Evolutionary conservation across 2,113 vertebrate genomes (phyloP).

Genomic region (Okapia johnstoni): DNA sequence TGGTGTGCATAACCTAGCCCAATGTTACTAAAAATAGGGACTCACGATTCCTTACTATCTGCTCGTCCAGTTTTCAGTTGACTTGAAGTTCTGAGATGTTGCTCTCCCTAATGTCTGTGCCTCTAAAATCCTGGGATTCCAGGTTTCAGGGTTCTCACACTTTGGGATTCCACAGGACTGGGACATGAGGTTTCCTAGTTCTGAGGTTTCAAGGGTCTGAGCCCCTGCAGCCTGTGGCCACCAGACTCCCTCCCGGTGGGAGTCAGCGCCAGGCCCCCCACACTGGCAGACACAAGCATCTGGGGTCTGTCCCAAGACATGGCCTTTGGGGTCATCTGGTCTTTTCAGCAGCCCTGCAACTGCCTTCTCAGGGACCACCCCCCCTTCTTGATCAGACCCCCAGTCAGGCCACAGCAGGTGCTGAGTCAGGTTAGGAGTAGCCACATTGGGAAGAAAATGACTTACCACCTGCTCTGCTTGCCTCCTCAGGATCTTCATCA

Average conservation of each 20-base stretch:
- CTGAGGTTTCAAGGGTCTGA: not conserved
- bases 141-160: not conserved
- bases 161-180: not conserved
- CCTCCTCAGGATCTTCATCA: conserved; percentile 91
- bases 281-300: too few relatives aligned
- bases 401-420: not conserved
- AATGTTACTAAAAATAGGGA: not conserved
- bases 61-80: not conserved
- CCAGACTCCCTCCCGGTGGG: not conserved
- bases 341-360: not conserved
- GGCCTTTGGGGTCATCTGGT: not conserved
- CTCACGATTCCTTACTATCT: not conserved
- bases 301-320: not conserved
- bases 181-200: not conserved
- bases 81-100: not conserved
- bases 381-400: not conserved
- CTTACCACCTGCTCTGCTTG: not conserved
- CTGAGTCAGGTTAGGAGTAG: not conserved
- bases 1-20: not conserved
- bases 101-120: not conserved
- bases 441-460: rapidly evolving
- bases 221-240: not conserved
- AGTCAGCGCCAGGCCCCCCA: not conserved
- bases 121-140: not conserved
- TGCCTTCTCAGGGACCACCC: not conserved